These are phyloP conservation scores for Plectus sambesii DNA, from an alignment of 1,140 invertebrate genomes.

Conservation along the genomic window DNA sequence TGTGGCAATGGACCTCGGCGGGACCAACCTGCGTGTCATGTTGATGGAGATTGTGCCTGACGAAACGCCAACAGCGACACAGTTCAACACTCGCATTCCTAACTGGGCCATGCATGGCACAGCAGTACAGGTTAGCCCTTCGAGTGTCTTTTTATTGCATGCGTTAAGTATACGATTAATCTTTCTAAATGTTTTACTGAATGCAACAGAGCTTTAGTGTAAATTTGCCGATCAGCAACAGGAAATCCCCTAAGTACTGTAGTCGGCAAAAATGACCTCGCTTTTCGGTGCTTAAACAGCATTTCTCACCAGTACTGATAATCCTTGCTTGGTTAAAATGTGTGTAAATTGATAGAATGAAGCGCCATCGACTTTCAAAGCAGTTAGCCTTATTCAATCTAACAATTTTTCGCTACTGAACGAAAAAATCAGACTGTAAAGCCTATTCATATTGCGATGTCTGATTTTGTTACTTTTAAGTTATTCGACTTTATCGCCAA, in stretches of 20 bases:
- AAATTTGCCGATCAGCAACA: too few species aligned
- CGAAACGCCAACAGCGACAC: constrained; percentile 20
- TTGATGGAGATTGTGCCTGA: constrained; percentile 24
- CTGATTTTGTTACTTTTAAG: constrained; percentile 12
- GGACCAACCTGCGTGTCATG: constrained; percentile 26
- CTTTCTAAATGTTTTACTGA: not conserved
- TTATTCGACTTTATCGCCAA: constrained; percentile 35
- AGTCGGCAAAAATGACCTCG: too few species aligned
- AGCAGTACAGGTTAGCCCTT: constrained; percentile 8
- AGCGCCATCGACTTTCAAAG: too few species aligned
- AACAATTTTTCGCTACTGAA: too few species aligned
- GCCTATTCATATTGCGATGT: too few species aligned
- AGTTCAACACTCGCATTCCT: constrained; percentile 23
- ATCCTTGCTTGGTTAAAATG: not conserved
- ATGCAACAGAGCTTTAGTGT: too few species aligned
- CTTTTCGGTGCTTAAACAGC: too few species aligned
- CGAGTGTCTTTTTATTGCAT: not conserved
- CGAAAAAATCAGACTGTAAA: too few species aligned
- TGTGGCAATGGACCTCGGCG: constrained; percentile 24
- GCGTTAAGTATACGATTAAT: not conserved
- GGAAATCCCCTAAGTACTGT: too few species aligned
- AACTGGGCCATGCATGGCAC: constrained; percentile 23
- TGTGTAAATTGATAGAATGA: too few species aligned
- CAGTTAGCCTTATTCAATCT: too few species aligned
- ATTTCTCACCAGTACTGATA: not conserved